These are phyloP conservation scores for Cisticola juncidis DNA, from an alignment of 2,113 vertebrate species.

Conservation along the genomic window DNA sequence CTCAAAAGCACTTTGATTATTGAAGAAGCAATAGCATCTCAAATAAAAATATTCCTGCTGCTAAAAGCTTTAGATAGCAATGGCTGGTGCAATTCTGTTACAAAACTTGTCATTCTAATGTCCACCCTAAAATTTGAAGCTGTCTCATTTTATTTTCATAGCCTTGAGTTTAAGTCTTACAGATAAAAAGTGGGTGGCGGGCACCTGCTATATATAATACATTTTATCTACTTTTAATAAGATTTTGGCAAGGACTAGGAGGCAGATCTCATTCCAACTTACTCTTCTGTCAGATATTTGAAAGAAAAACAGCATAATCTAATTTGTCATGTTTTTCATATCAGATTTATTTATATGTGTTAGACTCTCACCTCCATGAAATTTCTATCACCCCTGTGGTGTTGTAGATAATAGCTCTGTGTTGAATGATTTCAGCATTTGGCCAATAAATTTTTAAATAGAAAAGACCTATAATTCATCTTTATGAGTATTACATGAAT, in stretches of 20 bases:
- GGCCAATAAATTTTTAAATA: neutral
- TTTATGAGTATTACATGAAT: neutral
- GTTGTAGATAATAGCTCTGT: neutral
- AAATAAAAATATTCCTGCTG: neutral
- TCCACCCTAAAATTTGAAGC: neutral
- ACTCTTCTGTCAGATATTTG: neutral
- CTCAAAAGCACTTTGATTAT: neutral
- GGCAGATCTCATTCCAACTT: neutral
- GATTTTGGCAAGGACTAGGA: neutral
- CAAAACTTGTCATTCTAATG: neutral
- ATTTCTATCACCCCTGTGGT: neutral
- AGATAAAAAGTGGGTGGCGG: neutral
- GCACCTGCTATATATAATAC: neutral
- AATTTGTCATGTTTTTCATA: neutral
- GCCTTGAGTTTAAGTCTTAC: neutral
- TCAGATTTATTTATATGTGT: constrained; percentile 4
- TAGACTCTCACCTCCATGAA: neutral
- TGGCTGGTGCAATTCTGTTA: neutral
- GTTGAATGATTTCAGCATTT: neutral
- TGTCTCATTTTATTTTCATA: neutral
- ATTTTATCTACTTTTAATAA: neutral
- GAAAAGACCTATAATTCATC: neutral
- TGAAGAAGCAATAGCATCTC: neutral
- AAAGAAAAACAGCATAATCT: neutral
- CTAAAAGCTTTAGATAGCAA: neutral